A percentile compares a stretch with the other conserved stretches of the same genome.
phyloP scores from a whole-genome alignment of 2,113 vertebrate species.

The Eulemur macaco region DNA sequence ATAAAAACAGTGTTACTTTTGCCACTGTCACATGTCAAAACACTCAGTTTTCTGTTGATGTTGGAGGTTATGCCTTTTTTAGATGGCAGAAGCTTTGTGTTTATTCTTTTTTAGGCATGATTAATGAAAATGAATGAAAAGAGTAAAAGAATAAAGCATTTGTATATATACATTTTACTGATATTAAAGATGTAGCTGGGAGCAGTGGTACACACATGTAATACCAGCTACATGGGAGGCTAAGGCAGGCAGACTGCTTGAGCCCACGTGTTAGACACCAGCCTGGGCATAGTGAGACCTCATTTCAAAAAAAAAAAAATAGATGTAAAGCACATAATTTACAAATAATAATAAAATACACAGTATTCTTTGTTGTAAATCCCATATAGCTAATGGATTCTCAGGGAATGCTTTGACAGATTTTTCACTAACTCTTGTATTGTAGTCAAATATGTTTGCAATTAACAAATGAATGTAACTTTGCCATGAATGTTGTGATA shows the following conservation, averaged over 20 bases:
- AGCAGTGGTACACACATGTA: too few relatives aligned
- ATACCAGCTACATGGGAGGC: too few relatives aligned
- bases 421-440: neutral
- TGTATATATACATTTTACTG: neutral
- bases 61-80: neutral
- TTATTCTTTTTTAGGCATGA: neutral
- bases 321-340: neutral
- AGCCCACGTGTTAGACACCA: too few relatives aligned
- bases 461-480: neutral
- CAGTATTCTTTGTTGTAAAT: neutral
- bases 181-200: neutral
- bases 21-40: neutral
- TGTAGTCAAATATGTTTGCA: neutral
- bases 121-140: neutral
- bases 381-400: neutral
- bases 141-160: neutral
- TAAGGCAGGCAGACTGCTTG: too few relatives aligned
- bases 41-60: neutral
- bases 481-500: neutral
- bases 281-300: too few relatives aligned
- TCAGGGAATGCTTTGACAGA: neutral
- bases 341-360: neutral
- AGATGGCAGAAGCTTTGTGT: neutral
- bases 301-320: too few relatives aligned
- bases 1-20: neutral